Conservation (phyloP, 1,140 invertebrate genomes). For the Philotrypesis tridentata region DNA sequence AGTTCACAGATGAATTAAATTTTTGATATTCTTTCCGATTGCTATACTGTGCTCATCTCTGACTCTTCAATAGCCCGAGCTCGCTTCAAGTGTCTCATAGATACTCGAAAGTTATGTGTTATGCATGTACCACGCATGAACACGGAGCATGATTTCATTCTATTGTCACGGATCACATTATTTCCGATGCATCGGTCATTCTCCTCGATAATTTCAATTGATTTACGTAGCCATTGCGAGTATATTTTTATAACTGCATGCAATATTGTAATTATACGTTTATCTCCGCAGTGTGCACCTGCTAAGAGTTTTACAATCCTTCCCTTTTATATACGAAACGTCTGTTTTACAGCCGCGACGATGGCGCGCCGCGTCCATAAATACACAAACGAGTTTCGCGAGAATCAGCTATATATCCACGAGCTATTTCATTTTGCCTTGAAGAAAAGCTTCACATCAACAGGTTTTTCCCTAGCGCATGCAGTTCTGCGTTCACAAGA, state of each 20-base stretch:
- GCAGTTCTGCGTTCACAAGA: too few species aligned
- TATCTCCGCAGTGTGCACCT: not conserved
- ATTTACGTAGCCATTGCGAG: not conserved
- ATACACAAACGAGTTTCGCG: not conserved
- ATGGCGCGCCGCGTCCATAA: not conserved
- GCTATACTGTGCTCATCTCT: not conserved
- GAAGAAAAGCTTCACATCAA: not conserved
- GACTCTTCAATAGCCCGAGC: conserved; percentile 40
- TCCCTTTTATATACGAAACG: not conserved
- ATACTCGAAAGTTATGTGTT: not conserved
- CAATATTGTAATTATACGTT: too few species aligned
- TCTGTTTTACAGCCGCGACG: not conserved
- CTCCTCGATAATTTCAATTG: not conserved
- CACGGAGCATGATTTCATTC: not conserved
- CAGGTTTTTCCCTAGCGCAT: not conserved
- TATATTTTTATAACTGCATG: too few species aligned
- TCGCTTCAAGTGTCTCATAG: conserved; percentile 2
- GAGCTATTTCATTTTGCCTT: not conserved
- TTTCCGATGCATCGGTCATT: conserved; percentile 11
- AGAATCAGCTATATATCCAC: not conserved
- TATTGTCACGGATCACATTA: not conserved
- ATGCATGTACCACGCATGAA: not conserved
- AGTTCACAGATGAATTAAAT: conserved; percentile 45
- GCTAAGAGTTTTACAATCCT: not conserved
- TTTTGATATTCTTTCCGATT: conserved; percentile 33